Percentiles rank a stretch among this genome's conserved stretches.
Evolutionary conservation across 2,113 vertebrate genomes (phyloP).

Genomic region (Tringa solitaria): DNA sequence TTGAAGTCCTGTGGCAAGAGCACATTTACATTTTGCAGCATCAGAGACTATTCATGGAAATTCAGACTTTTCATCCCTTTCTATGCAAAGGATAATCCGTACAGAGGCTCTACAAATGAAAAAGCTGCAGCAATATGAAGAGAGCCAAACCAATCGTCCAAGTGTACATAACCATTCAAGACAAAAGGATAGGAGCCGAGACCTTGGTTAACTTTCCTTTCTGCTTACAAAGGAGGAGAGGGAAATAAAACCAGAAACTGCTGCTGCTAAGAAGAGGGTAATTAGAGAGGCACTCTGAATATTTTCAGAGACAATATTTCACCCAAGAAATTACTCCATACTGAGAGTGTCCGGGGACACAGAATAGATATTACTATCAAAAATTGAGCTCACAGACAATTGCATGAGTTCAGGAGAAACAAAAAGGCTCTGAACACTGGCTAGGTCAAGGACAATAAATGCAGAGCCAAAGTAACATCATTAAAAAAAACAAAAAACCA

Average conservation of each 20-base stretch:
- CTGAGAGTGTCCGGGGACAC: background rate
- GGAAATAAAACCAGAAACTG: background rate
- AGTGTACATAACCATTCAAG: background rate
- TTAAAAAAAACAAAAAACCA: background rate
- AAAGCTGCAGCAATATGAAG: background rate
- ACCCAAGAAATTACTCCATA: background rate
- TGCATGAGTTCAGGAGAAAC: background rate
- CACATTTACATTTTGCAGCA: slow-evolving; percentile 24
- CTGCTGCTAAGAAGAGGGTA: background rate
- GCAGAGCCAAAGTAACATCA: background rate
- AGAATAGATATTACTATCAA: background rate
- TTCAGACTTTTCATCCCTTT: background rate
- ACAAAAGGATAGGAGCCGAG: background rate
- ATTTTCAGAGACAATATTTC: slow-evolving; percentile 12
- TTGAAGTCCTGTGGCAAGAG: slow-evolving; percentile 8
- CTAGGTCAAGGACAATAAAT: background rate
- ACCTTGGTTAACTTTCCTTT: background rate
- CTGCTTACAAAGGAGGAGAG: background rate
- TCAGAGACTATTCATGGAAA: background rate
- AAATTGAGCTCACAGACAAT: background rate
- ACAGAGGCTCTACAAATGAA: background rate
- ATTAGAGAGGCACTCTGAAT: slow-evolving; percentile 8
- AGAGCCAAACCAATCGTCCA: background rate
- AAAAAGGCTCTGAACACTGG: background rate
- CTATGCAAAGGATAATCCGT: background rate